Evolutionary conservation across 1,140 invertebrate genomes (phyloP).

Genomic region (Euura lappo): DNA sequence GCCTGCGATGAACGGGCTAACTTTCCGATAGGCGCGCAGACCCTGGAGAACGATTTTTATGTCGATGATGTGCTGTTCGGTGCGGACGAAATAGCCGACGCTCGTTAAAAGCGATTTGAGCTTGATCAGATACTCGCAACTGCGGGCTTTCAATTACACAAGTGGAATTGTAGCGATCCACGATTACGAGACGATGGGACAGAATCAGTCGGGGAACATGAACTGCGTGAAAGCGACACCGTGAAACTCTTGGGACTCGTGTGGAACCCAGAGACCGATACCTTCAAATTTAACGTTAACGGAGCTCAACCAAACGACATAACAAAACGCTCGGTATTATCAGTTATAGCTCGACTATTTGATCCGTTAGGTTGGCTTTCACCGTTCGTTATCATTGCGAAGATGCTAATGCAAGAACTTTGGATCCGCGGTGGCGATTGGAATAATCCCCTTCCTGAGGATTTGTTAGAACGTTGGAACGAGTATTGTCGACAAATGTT

Average conservation of each 20-base stretch:
- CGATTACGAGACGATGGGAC: not conserved
- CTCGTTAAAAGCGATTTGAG: conserved; percentile 27
- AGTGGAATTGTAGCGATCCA: conserved; percentile 40
- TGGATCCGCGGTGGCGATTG: conserved; percentile 37
- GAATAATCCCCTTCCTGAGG: conserved; percentile 39
- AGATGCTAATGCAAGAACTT: conserved; percentile 45
- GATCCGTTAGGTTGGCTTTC: conserved; percentile 45
- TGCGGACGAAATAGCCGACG: conserved; percentile 34
- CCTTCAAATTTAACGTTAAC: not conserved
- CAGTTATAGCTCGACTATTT: conserved; percentile 28
- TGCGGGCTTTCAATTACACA: conserved; percentile 37
- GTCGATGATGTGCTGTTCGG: conserved; percentile 58
- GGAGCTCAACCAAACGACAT: not conserved
- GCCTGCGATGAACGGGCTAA: conserved; percentile 27
- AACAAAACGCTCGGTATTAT: not conserved
- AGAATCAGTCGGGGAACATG: not conserved
- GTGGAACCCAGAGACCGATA: not conserved
- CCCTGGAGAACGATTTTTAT: conserved; percentile 48
- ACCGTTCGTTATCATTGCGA: conserved; percentile 44
- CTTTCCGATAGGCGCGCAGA: conserved; percentile 31
- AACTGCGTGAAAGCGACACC: not conserved
- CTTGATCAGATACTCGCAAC: conserved; percentile 27
- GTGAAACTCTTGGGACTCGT: not conserved
- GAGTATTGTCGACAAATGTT: too few species aligned
- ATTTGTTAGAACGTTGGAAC: too few species aligned